Conservation (phyloP, 2,888 invertebrate species). For the Bombylius discolor region DNA sequence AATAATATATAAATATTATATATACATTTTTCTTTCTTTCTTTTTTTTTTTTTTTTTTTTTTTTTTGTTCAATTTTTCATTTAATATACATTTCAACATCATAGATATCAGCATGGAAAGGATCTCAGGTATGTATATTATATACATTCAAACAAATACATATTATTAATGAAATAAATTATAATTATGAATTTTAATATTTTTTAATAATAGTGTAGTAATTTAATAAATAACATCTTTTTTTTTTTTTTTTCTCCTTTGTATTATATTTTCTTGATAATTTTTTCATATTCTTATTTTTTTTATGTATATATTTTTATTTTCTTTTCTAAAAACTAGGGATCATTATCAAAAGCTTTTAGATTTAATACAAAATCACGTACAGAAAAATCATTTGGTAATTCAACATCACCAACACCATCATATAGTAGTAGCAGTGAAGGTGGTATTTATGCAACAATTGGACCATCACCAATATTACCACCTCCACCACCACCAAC, state of each 20-base stretch:
- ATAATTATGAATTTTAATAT: constrained; percentile 2
- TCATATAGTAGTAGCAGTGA: constrained; percentile 37
- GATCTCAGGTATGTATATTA: constrained; percentile 37
- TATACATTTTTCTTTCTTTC: background rate
- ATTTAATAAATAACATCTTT: no score
- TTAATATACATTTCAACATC: no score
- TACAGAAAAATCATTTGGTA: constrained; percentile 33
- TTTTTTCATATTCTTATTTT: no score
- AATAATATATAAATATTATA: no score
- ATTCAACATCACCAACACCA: constrained; percentile 38
- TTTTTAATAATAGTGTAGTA: background rate
- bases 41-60: no score
- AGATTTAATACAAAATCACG: constrained; percentile 34
- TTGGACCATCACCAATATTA: constrained; percentile 23
- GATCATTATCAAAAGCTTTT: constrained; percentile 37
- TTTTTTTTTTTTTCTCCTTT: background rate
- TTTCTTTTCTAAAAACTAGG: constrained; percentile 18
- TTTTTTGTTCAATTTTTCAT: no score
- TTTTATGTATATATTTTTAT: constrained; percentile 5
- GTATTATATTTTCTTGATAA: background rate
- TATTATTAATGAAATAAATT: background rate
- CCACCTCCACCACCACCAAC: constrained; percentile 28
- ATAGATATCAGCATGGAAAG: constrained; percentile 38
- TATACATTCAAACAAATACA: background rate
- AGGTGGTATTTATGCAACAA: constrained; percentile 36